Base-by-base conservation (phyloP, 1,140 invertebrate species). In the Ceratina australensis region DNA sequence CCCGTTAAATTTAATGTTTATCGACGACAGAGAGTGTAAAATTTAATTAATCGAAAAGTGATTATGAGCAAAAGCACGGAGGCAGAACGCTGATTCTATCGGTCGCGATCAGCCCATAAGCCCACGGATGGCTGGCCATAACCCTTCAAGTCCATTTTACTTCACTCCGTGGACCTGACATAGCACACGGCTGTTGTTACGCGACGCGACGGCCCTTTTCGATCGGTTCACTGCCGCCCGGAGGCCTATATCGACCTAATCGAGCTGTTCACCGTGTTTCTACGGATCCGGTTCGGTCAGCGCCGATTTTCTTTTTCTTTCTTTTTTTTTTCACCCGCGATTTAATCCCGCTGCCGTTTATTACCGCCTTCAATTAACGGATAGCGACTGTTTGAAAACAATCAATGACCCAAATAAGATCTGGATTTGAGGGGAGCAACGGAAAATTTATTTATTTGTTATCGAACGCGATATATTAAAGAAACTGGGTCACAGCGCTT, bases 1-100 rank as follows among this genome's bases (percentile, higher is more conserved):
- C 77, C 86, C 91, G 87, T 92, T 89, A 92, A 92, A 92, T 92
- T 92, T 92, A 91, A 92, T 87, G 91, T 90, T 91, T 91, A 92
- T 91, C 87, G 90, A 87, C 87, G 84, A 72, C 81, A 80, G 74
- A 79, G 75, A 50, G 86, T 86, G 85, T 92, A 91, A 91, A 92
- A 92, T 92, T 92, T 92, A 92, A 92, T 92, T 92, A 92, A 92
- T 92, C 90, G 89, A 91, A 92, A 92, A 92, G 91, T 91, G 90
- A 92, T 92, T 92, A 92, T 91, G 89, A 91, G 88, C 87, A 86
- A 89, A 89, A 90, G 84, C 85, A 75, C 79, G 84, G 73, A 65
- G 68, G 77, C 81, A 84, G 83, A 89, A 88, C 86, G 90, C 88
- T 92, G 91, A 92, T 91, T 92, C 90, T 91, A 92, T 91, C 91